Conservation (phyloP, 2,888 invertebrate species). For the Heliconius sara region DNA sequence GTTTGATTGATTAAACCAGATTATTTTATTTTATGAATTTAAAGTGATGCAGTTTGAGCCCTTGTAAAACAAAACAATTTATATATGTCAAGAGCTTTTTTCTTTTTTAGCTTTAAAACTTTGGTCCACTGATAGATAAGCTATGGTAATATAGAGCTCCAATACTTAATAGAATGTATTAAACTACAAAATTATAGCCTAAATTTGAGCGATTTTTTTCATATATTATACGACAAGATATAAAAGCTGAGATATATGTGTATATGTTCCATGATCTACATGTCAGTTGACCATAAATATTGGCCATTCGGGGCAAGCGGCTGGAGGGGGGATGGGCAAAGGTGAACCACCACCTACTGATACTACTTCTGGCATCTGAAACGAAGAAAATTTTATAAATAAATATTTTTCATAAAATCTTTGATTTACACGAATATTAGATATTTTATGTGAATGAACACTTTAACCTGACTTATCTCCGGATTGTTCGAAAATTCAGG, state of each 20-base stretch:
- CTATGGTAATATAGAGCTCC: slow-evolving; percentile 23
- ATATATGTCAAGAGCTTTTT: slow-evolving; percentile 14
- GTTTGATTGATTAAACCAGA: not conserved
- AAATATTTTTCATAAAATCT: not conserved
- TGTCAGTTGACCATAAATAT: slow-evolving; percentile 77
- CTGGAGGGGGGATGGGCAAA: slow-evolving; percentile 74
- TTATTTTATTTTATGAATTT: slow-evolving; percentile 4
- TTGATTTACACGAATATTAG: no score
- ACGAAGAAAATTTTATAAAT: slow-evolving; percentile 36
- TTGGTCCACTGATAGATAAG: slow-evolving; percentile 27
- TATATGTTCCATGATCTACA: slow-evolving; percentile 19
- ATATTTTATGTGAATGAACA: no score
- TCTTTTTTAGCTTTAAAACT: slow-evolving; percentile 21
- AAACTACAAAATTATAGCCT: slow-evolving; percentile 10
- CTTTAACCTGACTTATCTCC: no score
- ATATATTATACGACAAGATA: slow-evolving; percentile 16
- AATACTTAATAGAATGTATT: slow-evolving; percentile 8
- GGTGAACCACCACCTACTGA: slow-evolving; percentile 78
- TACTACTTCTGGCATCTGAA: slow-evolving; percentile 76
- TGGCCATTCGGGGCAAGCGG: slow-evolving; percentile 79
- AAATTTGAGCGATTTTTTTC: slow-evolving; percentile 35
- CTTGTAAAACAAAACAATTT: not conserved
- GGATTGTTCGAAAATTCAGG: no score
- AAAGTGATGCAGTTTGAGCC: slow-evolving; percentile 21
- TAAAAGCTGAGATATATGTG: slow-evolving; percentile 8